These are phyloP conservation scores for Tauraco erythrolophus DNA, from an alignment of 2,113 vertebrate species.

Conservation along the genomic window DNA sequence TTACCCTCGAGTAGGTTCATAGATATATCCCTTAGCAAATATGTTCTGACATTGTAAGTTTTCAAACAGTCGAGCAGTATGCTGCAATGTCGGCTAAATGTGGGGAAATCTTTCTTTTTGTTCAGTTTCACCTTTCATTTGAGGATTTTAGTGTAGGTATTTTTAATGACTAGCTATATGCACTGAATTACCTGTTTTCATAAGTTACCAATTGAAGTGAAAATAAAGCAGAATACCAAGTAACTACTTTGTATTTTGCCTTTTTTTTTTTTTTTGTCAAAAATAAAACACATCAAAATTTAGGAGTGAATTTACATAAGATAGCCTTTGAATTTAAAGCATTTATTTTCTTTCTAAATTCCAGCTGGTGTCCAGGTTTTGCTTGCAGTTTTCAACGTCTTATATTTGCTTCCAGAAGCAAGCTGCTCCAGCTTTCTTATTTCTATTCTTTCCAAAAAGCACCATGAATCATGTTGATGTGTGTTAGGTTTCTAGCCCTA, in stretches of 20 bases:
- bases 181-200: background rate
- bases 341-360: background rate
- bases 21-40: background rate
- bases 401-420: background rate
- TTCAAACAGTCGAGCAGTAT: background rate
- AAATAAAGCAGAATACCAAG: background rate
- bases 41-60: background rate
- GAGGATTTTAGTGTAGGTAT: background rate
- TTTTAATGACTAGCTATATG: background rate
- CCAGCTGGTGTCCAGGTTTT: background rate
- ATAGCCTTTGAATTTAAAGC: background rate
- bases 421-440: background rate
- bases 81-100: background rate
- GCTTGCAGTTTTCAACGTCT: background rate
- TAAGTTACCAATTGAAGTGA: background rate
- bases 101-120: background rate
- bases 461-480: background rate
- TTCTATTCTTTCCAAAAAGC: background rate
- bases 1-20: background rate
- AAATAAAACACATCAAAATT: background rate
- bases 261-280: background rate
- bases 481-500: background rate
- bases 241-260: background rate
- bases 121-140: background rate
- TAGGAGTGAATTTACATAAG: background rate